Conservation (phyloP, 2,113 vertebrate genomes). For the Arizona elegans region DNA sequence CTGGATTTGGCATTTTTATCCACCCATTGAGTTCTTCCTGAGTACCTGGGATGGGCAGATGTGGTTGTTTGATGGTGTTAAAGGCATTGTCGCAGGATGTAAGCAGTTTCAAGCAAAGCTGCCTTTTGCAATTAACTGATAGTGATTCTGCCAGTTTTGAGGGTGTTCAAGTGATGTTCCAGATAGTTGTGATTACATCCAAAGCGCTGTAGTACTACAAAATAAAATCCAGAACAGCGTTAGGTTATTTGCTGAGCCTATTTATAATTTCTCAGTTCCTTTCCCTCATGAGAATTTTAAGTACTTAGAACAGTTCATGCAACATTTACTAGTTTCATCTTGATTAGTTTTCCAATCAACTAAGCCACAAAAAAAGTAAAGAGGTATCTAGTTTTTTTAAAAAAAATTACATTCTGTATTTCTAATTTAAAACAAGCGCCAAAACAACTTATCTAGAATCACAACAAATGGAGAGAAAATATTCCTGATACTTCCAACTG, state of each 20-base stretch:
- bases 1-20: neutral
- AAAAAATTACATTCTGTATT: neutral
- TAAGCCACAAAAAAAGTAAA: neutral
- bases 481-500: neutral
- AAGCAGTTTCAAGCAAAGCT: neutral
- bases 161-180: neutral
- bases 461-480: neutral
- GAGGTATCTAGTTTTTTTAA: neutral
- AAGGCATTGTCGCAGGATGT: neutral
- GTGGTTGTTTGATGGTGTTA: neutral
- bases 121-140: neutral
- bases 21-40: neutral
- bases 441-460: neutral
- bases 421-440: neutral
- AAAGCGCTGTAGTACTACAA: neutral
- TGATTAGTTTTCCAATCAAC: neutral
- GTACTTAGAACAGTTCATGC: neutral
- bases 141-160: neutral
- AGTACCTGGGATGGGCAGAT: neutral
- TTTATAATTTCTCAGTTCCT: slow-evolving; percentile 16
- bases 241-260: slow-evolving; percentile 7
- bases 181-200: neutral
- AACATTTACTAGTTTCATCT: neutral
- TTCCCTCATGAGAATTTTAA: neutral
- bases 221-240: neutral